Evolutionary conservation across 2,797 vertebrate species (phyloP).

Genomic region (Clarias laeviceps): DNA sequence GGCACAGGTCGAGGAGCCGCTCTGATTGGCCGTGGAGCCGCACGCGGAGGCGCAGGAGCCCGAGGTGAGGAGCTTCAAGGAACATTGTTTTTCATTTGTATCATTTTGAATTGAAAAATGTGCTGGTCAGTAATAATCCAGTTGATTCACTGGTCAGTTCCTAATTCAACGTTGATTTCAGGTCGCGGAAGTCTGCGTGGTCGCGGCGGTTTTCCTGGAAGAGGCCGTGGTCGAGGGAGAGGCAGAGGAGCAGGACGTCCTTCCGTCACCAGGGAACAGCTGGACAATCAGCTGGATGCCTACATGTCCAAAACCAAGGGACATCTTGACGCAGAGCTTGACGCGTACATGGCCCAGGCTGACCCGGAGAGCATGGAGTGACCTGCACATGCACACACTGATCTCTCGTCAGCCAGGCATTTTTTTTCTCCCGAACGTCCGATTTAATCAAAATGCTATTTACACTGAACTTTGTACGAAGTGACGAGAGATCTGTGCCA

Average conservation of each 20-base stretch:
- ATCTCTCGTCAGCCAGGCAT: not conserved
- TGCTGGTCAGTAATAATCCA: not conserved
- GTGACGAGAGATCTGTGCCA: not conserved
- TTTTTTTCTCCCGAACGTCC: not conserved
- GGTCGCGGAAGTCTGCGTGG: constrained; percentile 88
- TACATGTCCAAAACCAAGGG: constrained; percentile 99
- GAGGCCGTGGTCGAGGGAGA: constrained; percentile 83
- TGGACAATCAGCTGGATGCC: constrained; percentile 95
- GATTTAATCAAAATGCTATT: constrained; percentile 6
- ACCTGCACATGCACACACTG: constrained; percentile 26
- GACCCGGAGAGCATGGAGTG: constrained; percentile 89
- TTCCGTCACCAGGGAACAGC: constrained; percentile 86
- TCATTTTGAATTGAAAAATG: not conserved
- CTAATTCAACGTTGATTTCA: constrained; percentile 51
- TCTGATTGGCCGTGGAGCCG: constrained; percentile 74
- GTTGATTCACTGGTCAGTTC: not conserved
- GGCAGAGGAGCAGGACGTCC: constrained; percentile 81
- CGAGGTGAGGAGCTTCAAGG: constrained; percentile 76
- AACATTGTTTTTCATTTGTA: not conserved
- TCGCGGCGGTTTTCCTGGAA: constrained; percentile 83
- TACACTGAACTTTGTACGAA: constrained; percentile 22
- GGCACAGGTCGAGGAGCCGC: constrained; percentile 78
- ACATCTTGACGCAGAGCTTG: constrained; percentile 93
- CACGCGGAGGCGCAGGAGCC: constrained; percentile 78
- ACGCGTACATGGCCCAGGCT: constrained; percentile 97